Percentiles rank a stretch among this genome's conserved stretches.
Evolutionary conservation across 2,113 vertebrate species (phyloP).

Genomic region (Himantopus leucocephalus): DNA sequence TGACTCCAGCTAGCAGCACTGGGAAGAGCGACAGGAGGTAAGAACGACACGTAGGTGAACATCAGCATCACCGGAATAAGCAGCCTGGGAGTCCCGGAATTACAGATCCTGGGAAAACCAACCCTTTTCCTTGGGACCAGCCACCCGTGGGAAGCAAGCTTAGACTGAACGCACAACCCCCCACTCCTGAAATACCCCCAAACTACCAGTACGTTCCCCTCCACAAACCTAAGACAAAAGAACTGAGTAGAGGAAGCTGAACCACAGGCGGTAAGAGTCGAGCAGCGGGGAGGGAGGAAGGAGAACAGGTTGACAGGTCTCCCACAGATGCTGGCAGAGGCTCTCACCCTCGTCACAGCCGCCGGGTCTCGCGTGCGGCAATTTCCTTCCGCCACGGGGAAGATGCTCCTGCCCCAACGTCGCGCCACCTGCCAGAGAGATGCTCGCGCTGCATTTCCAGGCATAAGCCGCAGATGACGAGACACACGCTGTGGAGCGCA

Average conservation of each 20-base stretch:
- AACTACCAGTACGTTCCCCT: background rate
- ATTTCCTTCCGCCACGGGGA: background rate
- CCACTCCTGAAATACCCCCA: background rate
- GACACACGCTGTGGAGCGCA: background rate
- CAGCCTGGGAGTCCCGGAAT: background rate
- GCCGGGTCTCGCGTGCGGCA: fast-evolving
- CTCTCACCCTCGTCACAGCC: background rate
- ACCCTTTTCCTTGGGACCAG: background rate
- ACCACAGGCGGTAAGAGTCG: fast-evolving
- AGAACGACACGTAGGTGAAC: fast-evolving
- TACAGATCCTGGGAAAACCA: background rate
- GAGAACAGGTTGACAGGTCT: background rate
- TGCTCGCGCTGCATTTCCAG: background rate
- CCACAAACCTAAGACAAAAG: fast-evolving
- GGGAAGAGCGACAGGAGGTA: background rate
- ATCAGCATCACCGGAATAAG: background rate
- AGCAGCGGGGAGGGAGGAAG: background rate
- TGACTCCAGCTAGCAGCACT: background rate
- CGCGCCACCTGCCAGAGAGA: background rate
- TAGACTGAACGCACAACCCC: background rate
- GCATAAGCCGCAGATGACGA: background rate
- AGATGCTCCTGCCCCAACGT: background rate
- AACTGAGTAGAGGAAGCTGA: background rate
- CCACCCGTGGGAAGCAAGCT: fast-evolving
- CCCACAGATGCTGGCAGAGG: background rate